These are phyloP conservation scores for Acholoe squamosa DNA, from an alignment of 2,888 invertebrate genomes.

Conservation along the genomic window DNA sequence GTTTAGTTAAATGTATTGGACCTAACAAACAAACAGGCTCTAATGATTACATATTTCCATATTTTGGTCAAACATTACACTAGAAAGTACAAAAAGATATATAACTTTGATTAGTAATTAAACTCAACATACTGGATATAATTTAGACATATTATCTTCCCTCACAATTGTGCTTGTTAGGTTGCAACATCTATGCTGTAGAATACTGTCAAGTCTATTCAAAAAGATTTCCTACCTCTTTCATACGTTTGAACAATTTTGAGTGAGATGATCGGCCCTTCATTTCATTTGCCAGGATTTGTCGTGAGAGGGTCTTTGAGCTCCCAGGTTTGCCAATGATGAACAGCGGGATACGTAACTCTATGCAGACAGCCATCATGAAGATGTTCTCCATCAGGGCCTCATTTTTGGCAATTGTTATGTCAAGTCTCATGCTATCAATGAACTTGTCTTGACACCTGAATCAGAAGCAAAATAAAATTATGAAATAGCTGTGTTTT, in stretches of 20 bases:
- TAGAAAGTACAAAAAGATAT: too few species aligned
- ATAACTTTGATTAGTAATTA: too few species aligned
- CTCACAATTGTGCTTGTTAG: too few species aligned
- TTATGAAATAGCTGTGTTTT: too few species aligned
- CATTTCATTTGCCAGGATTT: conserved; percentile 81
- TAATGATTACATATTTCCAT: too few species aligned
- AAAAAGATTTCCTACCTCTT: conserved; percentile 74
- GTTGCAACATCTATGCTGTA: too few species aligned
- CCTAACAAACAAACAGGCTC: too few species aligned
- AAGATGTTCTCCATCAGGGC: conserved; percentile 82
- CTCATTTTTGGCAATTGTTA: conserved; percentile 78
- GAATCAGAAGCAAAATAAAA: background rate
- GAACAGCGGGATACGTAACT: conserved; percentile 81
- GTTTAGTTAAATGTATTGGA: too few species aligned
- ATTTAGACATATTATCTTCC: too few species aligned
- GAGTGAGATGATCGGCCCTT: conserved; percentile 78
- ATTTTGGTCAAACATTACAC: too few species aligned
- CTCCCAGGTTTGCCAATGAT: conserved; percentile 82
- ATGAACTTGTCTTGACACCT: conserved; percentile 80
- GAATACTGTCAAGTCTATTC: too few species aligned
- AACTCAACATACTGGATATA: too few species aligned
- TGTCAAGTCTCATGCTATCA: conserved; percentile 73
- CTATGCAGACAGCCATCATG: conserved; percentile 82
- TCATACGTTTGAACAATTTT: conserved; percentile 76
- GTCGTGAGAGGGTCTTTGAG: conserved; percentile 81